A percentile compares a stretch with the other conserved stretches of the same genome.
Evolutionary conservation across 2,113 vertebrate species (phyloP).

Genomic region (Diadophis punctatus): DNA sequence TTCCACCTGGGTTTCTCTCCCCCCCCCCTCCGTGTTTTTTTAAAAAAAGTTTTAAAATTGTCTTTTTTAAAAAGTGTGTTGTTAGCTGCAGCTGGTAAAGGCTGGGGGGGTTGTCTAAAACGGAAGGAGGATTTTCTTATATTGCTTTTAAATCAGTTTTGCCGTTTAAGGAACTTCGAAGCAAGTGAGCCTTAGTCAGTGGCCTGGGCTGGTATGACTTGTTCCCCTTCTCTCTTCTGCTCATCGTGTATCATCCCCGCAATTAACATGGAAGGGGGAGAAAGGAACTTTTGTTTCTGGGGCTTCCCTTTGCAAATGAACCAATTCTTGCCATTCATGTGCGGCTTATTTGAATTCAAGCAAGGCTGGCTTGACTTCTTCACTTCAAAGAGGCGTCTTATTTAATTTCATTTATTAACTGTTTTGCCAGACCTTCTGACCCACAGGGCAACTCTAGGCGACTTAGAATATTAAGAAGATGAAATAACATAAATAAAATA

Average conservation of each 20-base stretch:
- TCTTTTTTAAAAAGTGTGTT: neutral
- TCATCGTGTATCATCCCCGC: neutral
- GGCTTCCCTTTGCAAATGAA: neutral
- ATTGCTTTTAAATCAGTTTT: neutral
- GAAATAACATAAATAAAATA: too few species aligned
- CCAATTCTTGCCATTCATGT: too few species aligned
- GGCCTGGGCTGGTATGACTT: neutral
- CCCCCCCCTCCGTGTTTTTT: too few species aligned
- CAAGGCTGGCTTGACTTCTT: neutral
- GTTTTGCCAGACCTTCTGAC: too few species aligned
- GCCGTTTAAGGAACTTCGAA: neutral
- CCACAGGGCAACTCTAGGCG: too few species aligned
- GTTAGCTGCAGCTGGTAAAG: neutral
- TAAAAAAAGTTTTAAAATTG: too few species aligned
- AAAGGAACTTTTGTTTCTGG: neutral
- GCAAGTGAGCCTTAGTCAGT: neutral
- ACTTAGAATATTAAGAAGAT: too few species aligned
- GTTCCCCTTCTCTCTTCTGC: neutral
- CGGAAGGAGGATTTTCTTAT: neutral
- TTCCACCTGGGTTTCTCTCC: too few species aligned
- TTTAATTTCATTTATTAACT: too few species aligned
- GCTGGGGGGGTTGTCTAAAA: neutral
- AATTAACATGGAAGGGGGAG: neutral
- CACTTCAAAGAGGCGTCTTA: too few species aligned
- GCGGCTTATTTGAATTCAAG: neutral